A percentile compares a stretch with the other conserved stretches of the same genome.
Conservation (phyloP, 1,140 invertebrate species). For the Camponotus pennsylvanicus region DNA sequence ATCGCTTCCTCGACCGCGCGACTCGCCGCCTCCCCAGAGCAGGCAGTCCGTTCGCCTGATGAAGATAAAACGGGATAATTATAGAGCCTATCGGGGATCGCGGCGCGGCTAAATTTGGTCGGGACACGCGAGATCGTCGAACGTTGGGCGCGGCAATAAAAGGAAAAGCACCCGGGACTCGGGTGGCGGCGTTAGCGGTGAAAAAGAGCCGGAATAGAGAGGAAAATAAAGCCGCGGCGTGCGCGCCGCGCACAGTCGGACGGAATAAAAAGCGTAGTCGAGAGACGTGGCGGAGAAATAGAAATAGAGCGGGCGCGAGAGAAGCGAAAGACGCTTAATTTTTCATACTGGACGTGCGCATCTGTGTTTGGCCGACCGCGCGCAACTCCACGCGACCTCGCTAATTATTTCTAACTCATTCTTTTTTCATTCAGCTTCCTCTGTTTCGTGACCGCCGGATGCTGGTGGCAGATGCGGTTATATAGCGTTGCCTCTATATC, state of each 20-base stretch:
- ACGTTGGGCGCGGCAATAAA: constrained; percentile 80
- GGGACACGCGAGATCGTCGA: constrained; percentile 83
- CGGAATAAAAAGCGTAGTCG: constrained; percentile 60
- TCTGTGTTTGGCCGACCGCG: constrained; percentile 70
- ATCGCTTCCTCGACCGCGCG: constrained; percentile 70
- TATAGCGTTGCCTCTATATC: not conserved
- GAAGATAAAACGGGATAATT: constrained; percentile 86
- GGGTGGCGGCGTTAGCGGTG: constrained; percentile 29
- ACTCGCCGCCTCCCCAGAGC: constrained; percentile 63
- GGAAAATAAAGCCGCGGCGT: constrained; percentile 41
- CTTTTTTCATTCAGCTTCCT: constrained; percentile 60
- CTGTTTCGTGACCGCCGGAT: constrained; percentile 54
- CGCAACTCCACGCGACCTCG: constrained; percentile 53
- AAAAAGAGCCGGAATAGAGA: constrained; percentile 43
- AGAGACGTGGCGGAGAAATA: constrained; percentile 43
- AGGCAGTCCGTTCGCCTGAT: constrained; percentile 75
- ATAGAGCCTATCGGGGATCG: constrained; percentile 85
- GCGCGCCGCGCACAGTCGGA: constrained; percentile 28
- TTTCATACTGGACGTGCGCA: constrained; percentile 68
- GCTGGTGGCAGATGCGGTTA: constrained; percentile 55
- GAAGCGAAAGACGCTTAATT: constrained; percentile 72
- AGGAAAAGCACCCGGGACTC: constrained; percentile 72
- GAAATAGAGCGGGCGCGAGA: constrained; percentile 56
- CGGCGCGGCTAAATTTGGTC: constrained; percentile 83
- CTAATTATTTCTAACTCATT: constrained; percentile 76